Base-by-base conservation (phyloP, 30 jellyfish, hydroid and myxozoan species). In the Chrysaora quinquecirrha region DNA sequence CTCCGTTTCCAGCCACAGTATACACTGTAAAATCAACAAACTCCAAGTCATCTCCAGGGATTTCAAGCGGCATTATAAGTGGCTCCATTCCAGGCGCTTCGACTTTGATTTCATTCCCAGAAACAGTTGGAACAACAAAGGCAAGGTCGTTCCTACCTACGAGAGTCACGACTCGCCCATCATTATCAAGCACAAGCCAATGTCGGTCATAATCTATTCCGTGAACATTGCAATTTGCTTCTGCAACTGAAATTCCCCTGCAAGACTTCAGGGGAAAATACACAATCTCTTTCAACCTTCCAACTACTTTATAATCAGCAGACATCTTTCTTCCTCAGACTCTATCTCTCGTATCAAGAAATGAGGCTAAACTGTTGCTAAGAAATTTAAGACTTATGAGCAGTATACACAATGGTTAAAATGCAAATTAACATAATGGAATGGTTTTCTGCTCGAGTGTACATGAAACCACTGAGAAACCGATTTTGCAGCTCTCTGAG, bases 31-130 rank as follows among this genome's bases (percentile, higher is more conserved):
- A 58, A 1, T 64, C 81, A 18, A 71, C 82, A 14, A 31, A 47
- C 43, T 71, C 64, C 34, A 43, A 19, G 43, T 66, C 67, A 0
- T 33, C 47, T 24, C 62, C 82, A 0, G 30, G 22, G 10, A 62
- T 0, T 24, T 33, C 63, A 7, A 50, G 68, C 2, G 82, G 86
- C 14, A 76, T 10, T 0, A 14, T 9, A 22, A 76, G 66, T 23
- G 86, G 73, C 16, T 86, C 76, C 86, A 75, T 76, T 35, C 74
- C 90, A 30, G 90, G 86, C 12, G 87, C 94, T 33, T 48, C 27
- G 9, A 54, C 32, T 27, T 3, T 38, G 14, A 27, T 33, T 7
- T n/a, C 12, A 21, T 14, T 73, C 2, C 19, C 27, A 22, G 33
- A 2, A 60, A 64, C 10, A 1, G 31, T 64, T 50, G 52, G 77